Evolutionary conservation across 2,797 vertebrate genomes (phyloP), one percentile per base, ranked within the genome.

Genomic region (Sebastes variabilis): DNA sequence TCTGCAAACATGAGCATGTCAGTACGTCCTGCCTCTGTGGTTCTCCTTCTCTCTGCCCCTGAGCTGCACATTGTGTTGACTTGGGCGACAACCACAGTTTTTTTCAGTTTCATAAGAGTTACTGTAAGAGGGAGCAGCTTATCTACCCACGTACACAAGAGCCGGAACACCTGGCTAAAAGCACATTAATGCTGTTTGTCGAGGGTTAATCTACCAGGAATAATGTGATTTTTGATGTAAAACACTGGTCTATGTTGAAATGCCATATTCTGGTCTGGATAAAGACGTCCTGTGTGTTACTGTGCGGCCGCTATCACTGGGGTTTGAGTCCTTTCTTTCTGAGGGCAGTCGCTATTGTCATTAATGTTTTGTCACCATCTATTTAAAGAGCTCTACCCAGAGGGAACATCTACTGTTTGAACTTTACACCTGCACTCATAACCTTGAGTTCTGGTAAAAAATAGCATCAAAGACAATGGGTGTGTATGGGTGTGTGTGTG

Each of bases 371-470:
- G 58, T 65, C 75, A 59, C 58, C 8, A 52, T 91, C 72, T 88
- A 89, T 90, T 90, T 81, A 75, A 32, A 78, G 78, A 13, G 1
- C 52, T 68, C 36, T 78, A 55, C 82, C 14, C 25, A 24, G 59
- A 8, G 67, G 74, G 12, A 68, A 78, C 76, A 32, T 77, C 22
- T 2, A 36, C 61, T 82, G 76, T 81, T 84, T 79, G 8, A 52
- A 52, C 46, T 52, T 52, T 4, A 79, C 83, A 88, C 82, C 14
- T 20, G 79, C 83, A 88, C 82, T 77, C 54, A 49, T 76, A 77
- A 89, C 84, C 84, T 87, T 89, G 81, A 79, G 83, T 61, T 59
- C 62, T 82, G 62, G 68, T 14, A 59, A 71, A 66, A 71, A 82
- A 87, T 24, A 87, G 66, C 42, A 86, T 60, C 42, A 79, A 27